Evolutionary conservation across 2,113 vertebrate species (phyloP), one percentile per base, ranked within the genome.

Genomic region (Psilopogon haemacephalus): DNA sequence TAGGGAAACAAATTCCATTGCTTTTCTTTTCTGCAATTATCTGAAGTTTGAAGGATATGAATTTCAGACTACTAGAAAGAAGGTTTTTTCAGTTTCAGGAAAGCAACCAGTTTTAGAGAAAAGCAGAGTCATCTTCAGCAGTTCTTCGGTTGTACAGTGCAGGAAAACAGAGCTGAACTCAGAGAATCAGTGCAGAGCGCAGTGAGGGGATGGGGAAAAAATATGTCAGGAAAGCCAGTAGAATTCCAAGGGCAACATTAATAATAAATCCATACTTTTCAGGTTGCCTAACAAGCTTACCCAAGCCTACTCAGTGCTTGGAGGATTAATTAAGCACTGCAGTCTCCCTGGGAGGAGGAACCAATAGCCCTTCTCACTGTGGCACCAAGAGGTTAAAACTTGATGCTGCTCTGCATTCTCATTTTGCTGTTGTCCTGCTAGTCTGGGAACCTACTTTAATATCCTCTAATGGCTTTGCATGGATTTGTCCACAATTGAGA

Each of bases 401-500:
- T 9, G 35, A 50, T 48, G 40, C 9, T 17, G 24, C 38, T 65
- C 77, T 64, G 74, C 30, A 8, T 62, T 92, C 84, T 75, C 12
- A 54, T 64, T 86, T 82, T 84, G 23, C 67, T 33, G 32, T 73
- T 68, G 58, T 86, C 40, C 55, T 50, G 42, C 30, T 14, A 69
- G 63, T 58, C 59, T 86, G 91, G 70, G 70, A 87, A 87, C 82
- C 28, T 8, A 13, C 38, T 64, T 71, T 68, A 91, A 90, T 89
- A 90, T 72, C 54, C 65, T 64, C 67, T 87, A 81, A 92, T 91
- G 77, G 84, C 77, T 89, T 89, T 72, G 73, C 81, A 62, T 42
- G 55, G 58, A 12, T 73, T 92, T 1, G 0, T 60, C 68, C 74
- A 76, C 38, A 84, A 58, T 55, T 72, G 87, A 89, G 37, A 70